Evolutionary conservation across 64 coral and sea anemone genomes (phyloP).

Genomic region (Hydrozoanthus tunicans): DNA sequence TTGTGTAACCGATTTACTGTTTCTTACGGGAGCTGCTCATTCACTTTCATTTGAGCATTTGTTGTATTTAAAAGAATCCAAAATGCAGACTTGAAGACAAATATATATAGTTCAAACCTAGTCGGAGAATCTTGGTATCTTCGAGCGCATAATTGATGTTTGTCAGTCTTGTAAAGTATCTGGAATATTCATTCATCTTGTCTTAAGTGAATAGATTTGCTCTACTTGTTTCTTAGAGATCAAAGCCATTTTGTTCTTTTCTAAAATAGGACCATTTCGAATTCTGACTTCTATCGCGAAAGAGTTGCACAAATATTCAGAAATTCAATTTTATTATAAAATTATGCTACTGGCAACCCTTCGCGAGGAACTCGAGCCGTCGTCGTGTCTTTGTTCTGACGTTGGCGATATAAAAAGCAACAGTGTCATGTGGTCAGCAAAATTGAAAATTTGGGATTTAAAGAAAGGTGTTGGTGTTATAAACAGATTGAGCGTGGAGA

Average conservation of each 20-base stretch:
- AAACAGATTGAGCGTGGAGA: not conserved
- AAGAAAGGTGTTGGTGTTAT: not conserved
- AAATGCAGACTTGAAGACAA: not conserved
- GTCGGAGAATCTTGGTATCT: not conserved
- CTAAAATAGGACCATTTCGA: too few relatives aligned
- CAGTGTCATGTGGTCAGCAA: not conserved
- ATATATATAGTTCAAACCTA: not conserved
- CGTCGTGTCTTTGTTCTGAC: slow-evolving; percentile 7
- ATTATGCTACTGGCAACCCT: not conserved
- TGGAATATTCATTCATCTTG: not conserved
- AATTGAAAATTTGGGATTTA: not conserved
- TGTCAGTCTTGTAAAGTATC: not conserved
- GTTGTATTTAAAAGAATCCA: not conserved
- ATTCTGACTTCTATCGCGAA: too few relatives aligned
- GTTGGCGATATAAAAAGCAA: slow-evolving; percentile 28
- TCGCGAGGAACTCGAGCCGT: not conserved
- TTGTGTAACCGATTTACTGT: not conserved
- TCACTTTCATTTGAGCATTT: not conserved
- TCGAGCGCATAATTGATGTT: not conserved
- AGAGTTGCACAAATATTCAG: not conserved
- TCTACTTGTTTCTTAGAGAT: not conserved
- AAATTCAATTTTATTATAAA: not conserved
- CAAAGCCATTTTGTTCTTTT: not conserved
- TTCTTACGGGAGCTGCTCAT: too few relatives aligned
- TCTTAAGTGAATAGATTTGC: not conserved